Conservation (phyloP, 2,797 vertebrate genomes). For the Sebastes glaucus region DNA sequence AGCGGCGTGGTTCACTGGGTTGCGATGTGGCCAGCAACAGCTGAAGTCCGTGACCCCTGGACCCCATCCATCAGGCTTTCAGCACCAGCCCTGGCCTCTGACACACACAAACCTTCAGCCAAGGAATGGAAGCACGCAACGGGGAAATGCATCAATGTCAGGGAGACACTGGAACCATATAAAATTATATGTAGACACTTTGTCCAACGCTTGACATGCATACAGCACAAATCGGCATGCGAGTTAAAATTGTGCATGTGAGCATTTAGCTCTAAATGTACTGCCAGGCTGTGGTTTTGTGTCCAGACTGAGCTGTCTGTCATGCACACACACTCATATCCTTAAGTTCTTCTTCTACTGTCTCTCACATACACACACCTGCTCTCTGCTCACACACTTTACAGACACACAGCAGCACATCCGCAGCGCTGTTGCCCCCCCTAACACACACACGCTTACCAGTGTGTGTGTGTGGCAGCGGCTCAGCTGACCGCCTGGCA, state of each 20-base stretch:
- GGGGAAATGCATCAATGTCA: conserved; percentile 56
- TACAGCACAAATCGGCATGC: background rate
- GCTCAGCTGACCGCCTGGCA: conserved; percentile 76
- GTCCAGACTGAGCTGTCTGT: conserved; percentile 46
- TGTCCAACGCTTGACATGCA: conserved; percentile 16
- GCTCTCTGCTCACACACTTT: background rate
- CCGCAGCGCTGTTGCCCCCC: background rate
- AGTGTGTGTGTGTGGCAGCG: conserved; percentile 37
- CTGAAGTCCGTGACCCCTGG: conserved; percentile 74
- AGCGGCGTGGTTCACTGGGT: conserved; percentile 21
- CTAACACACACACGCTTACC: conserved; percentile 23
- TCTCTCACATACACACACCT: conserved; percentile 33
- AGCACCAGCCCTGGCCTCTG: conserved; percentile 61
- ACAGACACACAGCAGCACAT: conserved; percentile 12
- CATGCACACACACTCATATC: background rate
- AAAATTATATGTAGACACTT: conserved; percentile 36
- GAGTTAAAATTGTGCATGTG: background rate
- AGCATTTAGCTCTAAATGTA: conserved; percentile 15
- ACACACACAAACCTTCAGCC: conserved; percentile 56
- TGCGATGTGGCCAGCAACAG: conserved; percentile 68
- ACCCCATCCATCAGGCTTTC: conserved; percentile 75
- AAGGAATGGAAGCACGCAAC: conserved; percentile 50
- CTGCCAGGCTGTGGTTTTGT: conserved; percentile 15
- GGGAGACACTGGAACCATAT: conserved; percentile 33
- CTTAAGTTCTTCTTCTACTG: conserved; percentile 20